A percentile compares a stretch with the other conserved stretches of the same genome.
Evolutionary conservation across 1,140 invertebrate species (phyloP).

Genomic region (Ridgeia piscesae): DNA sequence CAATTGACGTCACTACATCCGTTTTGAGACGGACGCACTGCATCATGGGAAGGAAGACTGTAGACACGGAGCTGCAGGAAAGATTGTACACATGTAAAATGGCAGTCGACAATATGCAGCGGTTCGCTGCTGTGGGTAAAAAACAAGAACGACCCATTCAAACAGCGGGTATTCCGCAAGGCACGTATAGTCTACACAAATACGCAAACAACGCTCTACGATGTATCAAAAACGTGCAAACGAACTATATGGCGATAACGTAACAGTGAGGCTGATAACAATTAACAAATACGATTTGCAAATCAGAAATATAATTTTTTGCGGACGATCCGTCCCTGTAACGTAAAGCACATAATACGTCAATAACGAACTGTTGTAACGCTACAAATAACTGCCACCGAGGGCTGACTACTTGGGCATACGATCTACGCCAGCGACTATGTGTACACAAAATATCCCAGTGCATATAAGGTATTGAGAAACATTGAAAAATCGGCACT

Average conservation of each 20-base stretch:
- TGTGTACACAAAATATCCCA: too few relatives aligned
- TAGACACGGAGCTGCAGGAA: background rate
- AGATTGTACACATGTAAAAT: background rate
- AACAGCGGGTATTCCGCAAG: background rate
- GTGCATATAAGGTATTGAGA: too few relatives aligned
- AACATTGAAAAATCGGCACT: too few relatives aligned
- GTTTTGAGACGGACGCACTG: background rate
- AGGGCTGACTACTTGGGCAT: background rate
- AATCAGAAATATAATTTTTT: background rate
- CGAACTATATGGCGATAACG: background rate
- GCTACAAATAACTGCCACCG: background rate
- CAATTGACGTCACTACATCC: background rate
- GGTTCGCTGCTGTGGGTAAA: background rate
- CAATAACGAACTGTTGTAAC: background rate
- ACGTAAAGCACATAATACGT: background rate
- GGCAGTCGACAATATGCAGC: background rate
- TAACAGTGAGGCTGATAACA: background rate
- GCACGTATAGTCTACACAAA: background rate
- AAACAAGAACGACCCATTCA: background rate
- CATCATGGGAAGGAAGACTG: too few relatives aligned
- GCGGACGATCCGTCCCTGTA: background rate
- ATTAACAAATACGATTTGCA: background rate
- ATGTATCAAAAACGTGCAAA: background rate
- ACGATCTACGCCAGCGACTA: background rate
- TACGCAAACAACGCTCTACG: background rate